These are phyloP conservation scores for Argyrosomus regius DNA, from an alignment of 2,797 vertebrate species.

Conservation along the genomic window DNA sequence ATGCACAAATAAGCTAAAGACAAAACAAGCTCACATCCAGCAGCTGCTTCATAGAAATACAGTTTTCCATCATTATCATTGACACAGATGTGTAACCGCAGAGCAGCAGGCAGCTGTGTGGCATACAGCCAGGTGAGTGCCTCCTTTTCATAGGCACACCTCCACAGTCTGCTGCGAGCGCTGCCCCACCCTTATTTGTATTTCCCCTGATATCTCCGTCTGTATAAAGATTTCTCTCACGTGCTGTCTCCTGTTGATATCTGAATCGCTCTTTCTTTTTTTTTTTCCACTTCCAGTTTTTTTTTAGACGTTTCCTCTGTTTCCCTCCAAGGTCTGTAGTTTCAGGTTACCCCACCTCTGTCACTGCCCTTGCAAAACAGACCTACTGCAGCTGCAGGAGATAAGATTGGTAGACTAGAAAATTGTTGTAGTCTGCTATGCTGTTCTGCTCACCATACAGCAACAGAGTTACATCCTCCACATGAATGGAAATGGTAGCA, in stretches of 20 bases:
- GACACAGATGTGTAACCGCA: constrained; percentile 53
- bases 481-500: constrained; percentile 57
- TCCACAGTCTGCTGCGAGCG: constrained; percentile 64
- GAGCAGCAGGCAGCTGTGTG: constrained; percentile 64
- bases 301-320: constrained; percentile 3
- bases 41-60: constrained; percentile 35
- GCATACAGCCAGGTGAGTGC: constrained; percentile 80
- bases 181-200: constrained; percentile 80
- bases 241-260: constrained; percentile 67
- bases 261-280: constrained; percentile 31
- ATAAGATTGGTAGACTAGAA: constrained; percentile 49
- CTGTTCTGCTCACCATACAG: constrained; percentile 25
- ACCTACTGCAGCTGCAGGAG: constrained; percentile 53
- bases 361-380: constrained; percentile 43
- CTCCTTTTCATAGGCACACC: constrained; percentile 70
- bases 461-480: constrained; percentile 41
- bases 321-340: constrained; percentile 14
- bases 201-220: constrained; percentile 46
- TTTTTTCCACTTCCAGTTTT: neutral
- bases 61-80: constrained; percentile 43
- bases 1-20: constrained; percentile 14
- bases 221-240: constrained; percentile 26
- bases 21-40: constrained; percentile 16
- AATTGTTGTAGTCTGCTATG: constrained; percentile 52
- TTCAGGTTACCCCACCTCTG: constrained; percentile 50